Conservation (phyloP, 2,797 vertebrate species). For the Psittacula derbiana region DNA sequence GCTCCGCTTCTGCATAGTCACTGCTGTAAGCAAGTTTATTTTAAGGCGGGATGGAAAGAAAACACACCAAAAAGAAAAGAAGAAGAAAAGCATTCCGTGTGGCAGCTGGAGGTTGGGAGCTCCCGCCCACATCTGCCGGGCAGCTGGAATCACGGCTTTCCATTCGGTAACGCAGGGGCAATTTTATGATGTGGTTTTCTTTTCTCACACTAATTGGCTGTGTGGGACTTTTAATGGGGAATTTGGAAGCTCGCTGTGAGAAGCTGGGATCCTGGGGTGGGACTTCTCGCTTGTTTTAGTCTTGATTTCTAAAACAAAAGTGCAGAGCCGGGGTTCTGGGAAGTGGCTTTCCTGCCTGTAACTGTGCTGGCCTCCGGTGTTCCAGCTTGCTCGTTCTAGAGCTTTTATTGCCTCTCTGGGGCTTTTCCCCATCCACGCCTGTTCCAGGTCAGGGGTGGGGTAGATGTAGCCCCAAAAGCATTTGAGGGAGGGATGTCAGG, state of each 20-base stretch:
- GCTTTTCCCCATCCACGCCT: accelerated
- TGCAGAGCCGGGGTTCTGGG: neutral
- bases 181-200: neutral
- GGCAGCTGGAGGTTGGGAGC: neutral
- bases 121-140: neutral
- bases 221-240: neutral
- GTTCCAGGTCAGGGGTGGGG: neutral
- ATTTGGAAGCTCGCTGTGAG: neutral
- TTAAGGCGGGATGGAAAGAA: neutral
- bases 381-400: neutral
- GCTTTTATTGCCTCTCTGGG: neutral
- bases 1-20: neutral
- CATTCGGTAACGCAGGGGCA: neutral
- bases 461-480: neutral
- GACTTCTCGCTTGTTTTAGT: neutral
- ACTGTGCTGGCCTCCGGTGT: neutral
- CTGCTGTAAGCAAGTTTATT: neutral
- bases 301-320: neutral
- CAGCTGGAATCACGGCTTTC: neutral
- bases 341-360: neutral
- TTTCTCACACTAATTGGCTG: neutral
- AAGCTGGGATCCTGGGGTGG: neutral
- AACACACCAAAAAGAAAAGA: neutral
- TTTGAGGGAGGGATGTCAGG: neutral
- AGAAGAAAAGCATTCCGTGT: neutral